These are phyloP conservation scores for Scaptomyza tumidula DNA, from an alignment of 2,888 invertebrate species.

Conservation along the genomic window DNA sequence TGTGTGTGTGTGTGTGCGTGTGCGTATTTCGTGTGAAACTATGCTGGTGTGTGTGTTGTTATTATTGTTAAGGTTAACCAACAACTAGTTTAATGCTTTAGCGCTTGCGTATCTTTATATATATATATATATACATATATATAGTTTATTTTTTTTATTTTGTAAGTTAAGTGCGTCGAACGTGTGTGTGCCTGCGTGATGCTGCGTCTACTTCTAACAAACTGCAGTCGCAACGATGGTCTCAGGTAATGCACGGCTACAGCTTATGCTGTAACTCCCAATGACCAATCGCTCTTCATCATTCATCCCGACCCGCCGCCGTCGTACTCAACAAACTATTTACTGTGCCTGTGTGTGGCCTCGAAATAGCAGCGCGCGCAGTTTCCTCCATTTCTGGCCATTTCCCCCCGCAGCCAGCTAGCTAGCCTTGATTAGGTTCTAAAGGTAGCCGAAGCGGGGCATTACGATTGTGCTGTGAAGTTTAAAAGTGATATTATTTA, in stretches of 20 bases:
- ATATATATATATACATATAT: constrained; percentile 1
- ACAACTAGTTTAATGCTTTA: constrained; percentile 62
- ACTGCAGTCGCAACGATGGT: constrained; percentile 73
- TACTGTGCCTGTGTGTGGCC: not conserved
- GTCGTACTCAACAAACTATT: constrained; percentile 1
- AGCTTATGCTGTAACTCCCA: not conserved
- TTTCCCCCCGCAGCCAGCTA: not conserved
- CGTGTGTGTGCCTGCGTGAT: constrained; percentile 52
- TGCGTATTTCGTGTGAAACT: not conserved
- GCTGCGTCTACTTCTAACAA: constrained; percentile 74
- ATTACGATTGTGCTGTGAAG: not conserved
- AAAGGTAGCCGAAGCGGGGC: not conserved
- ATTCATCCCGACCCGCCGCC: not conserved
- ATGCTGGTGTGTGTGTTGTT: constrained; percentile 41
- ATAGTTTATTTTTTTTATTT: constrained; percentile 43
- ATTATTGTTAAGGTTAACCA: constrained; percentile 62
- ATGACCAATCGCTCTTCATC: not conserved
- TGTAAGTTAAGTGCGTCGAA: constrained; percentile 50
- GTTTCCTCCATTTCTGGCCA: not conserved
- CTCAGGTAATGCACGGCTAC: constrained; percentile 62
- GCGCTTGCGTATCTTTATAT: constrained; percentile 52
- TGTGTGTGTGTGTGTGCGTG: constrained; percentile 5
- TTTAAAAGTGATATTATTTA: not conserved
- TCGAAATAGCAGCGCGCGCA: constrained; percentile 5
- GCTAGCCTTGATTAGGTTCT: not conserved